Conservation (phyloP, 2,888 invertebrate species). For the Drosophila neotestacea region DNA sequence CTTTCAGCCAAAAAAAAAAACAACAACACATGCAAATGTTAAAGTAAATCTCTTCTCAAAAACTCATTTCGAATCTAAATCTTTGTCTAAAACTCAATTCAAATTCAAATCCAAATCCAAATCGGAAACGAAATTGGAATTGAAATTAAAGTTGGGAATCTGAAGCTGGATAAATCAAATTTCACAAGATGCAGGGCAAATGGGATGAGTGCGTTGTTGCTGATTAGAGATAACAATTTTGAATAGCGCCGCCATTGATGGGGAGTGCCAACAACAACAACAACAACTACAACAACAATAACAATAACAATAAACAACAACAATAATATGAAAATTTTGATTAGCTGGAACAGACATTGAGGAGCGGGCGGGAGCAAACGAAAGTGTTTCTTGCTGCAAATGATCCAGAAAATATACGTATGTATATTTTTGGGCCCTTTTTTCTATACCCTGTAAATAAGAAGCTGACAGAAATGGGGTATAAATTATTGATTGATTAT, state of each 20-base stretch:
- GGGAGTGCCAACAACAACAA: conserved; percentile 30
- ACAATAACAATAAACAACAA: conserved; percentile 13
- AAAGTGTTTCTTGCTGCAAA: conserved; percentile 49
- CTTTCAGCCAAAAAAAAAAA: conserved; percentile 51
- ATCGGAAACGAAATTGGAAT: conserved; percentile 5
- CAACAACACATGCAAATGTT: conserved; percentile 15
- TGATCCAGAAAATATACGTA: conserved; percentile 33
- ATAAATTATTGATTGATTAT: neutral
- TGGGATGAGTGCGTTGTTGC: conserved; percentile 39
- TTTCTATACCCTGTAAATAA: neutral
- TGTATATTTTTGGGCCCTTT: neutral
- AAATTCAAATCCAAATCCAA: conserved; percentile 1
- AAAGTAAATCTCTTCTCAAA: conserved; percentile 37
- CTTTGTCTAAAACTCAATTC: neutral
- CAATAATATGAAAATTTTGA: conserved; percentile 59
- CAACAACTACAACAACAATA: conserved; percentile 8
- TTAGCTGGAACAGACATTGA: conserved; percentile 50
- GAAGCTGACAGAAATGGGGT: no score
- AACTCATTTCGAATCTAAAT: conserved; percentile 15
- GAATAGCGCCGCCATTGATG: conserved; percentile 37
- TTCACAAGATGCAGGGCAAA: conserved; percentile 41
- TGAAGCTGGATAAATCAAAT: conserved; percentile 40
- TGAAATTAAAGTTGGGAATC: conserved; percentile 13
- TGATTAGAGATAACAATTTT: conserved; percentile 54
- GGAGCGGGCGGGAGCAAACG: conserved; percentile 30